Base-by-base conservation (phyloP, 2,888 invertebrate genomes). In the Nebria brevicollis region DNA sequence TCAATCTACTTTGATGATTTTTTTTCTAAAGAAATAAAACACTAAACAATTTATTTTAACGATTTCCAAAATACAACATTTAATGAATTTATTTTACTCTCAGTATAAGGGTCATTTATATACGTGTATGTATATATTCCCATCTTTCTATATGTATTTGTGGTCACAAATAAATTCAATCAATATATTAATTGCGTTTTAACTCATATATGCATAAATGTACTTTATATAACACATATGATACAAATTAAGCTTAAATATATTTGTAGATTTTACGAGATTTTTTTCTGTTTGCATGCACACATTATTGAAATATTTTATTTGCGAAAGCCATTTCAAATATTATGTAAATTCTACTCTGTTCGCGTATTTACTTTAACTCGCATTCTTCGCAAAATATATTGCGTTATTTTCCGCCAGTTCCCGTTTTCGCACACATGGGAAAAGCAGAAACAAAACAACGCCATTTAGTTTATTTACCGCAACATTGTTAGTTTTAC, bases 311-410 rank as follows among this genome's bases (percentile, higher is more conserved):
- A 70, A 70, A 70, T 70, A 70, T 70, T 70, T 70, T 70, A 70
- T 54, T 54, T 70, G 70, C 70, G 70, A 25, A 70, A 70, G 25
- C 3, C 70, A 26, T 25, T 15, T 70, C 15, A 25, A 70, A 70
- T 20, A 15, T 70, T 70, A 34, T 70, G 70, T 70, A 25, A 54
- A 54, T 54, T 54, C 54, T 54, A 3, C 54, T 34, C 34, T 54
- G 54, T 54, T 54, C 2, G 54, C 26, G 8, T 66, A 73, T 78
- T 78, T 78, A 78, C 78, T 78, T 78, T 78, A 34, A 78, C 66
- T 54, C 73, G 72, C 78, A 78, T 78, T 78, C 78, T 78, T 78
- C 78, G 13, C 41, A 3, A 66, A 64, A 42, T 78, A 65, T 41
- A 65, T 65, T 7, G 66, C 20, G 72, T 43, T 70, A 77, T 77